Evolutionary conservation across 2,888 invertebrate species (phyloP).

Genomic region (Polymixis lichenea): DNA sequence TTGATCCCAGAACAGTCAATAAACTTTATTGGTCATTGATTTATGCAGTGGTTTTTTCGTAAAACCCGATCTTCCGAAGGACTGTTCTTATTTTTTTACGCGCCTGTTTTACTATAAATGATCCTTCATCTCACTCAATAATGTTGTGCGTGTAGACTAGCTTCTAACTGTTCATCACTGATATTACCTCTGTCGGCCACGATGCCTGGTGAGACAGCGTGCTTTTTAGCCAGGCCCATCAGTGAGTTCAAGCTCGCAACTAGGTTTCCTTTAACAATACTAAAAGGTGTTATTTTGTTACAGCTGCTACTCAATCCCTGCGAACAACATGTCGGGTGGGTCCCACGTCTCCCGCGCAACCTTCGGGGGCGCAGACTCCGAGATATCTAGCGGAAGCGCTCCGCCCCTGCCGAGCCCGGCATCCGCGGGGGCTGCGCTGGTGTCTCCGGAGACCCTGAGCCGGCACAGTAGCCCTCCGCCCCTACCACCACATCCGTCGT

Average conservation of each 20-base stretch:
- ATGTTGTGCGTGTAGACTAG: no score
- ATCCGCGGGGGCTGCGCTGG: constrained; percentile 93
- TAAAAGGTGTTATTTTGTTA: constrained; percentile 67
- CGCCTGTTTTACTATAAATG: no score
- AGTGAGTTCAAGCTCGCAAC: no score
- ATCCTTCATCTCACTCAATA: no score
- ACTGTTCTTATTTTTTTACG: no score
- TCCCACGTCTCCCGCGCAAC: constrained; percentile 90
- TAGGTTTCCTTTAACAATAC: neutral
- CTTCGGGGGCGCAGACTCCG: constrained; percentile 83
- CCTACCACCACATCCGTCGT: constrained; percentile 90
- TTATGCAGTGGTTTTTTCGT: no score
- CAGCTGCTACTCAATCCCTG: constrained; percentile 91
- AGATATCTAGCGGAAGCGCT: constrained; percentile 88
- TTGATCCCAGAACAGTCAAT: neutral
- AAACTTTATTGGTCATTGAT: no score
- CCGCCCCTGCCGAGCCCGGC: constrained; percentile 94
- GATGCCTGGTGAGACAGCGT: no score
- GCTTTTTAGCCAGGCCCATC: no score
- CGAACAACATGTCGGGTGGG: constrained; percentile 92
- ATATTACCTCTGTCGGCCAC: no score
- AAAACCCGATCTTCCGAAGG: no score
- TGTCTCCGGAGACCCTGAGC: constrained; percentile 94
- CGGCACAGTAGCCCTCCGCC: constrained; percentile 91
- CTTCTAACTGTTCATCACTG: no score